Base-by-base conservation (phyloP, 1,140 invertebrate genomes). In the Hyphantria cunea region DNA sequence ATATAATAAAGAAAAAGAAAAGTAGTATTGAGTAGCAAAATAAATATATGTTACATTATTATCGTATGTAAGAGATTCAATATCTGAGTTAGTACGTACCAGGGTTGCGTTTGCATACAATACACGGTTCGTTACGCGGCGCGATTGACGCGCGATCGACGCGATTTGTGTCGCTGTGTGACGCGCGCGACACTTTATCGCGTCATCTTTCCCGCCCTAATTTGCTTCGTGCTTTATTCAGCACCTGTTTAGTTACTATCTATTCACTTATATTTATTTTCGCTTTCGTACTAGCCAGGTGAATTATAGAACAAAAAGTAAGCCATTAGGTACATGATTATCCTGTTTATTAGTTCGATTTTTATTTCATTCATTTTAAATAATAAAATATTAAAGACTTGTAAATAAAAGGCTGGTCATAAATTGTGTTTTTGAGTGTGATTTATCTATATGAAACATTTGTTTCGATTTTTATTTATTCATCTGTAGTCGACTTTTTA, bases 41-140 rank as follows among this genome's bases (percentile, higher is more conserved):
- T 60, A 60, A 60, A 60, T 51, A 41, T 34, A 58, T 0, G 55
- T 58, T 58, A 44, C 47, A 60, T 60, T 60, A 60, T 60, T 60
- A 50, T 60, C 47, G 56, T 51, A 60, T 60, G 56, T 51, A 60
- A 60, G 50, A 60, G 47, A 51, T 51, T 42, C 33, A 37, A 58
- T 58, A 58, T 58, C 56, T 60, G 17, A 60, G 48, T 60, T 31
- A 60, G 56, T 37, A 51, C 37, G 42, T 51, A 50, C 42, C 47
- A 42, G 14, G 15, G 48, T 14, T 58, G 33, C 34, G 37, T 67
- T 67, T 86, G 82, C 85, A 90, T 90, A 90, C 86, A 90, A 90
- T 88, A 72, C 74, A 51, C 59, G 55, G 73, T 65, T 84, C 83
- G 82, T 86, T 86, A 85, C 70, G 61, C 51, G 45, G 25, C 59